These are phyloP conservation scores for Ammodytes dubius DNA, from an alignment of 2,113 vertebrate species.

Conservation along the genomic window DNA sequence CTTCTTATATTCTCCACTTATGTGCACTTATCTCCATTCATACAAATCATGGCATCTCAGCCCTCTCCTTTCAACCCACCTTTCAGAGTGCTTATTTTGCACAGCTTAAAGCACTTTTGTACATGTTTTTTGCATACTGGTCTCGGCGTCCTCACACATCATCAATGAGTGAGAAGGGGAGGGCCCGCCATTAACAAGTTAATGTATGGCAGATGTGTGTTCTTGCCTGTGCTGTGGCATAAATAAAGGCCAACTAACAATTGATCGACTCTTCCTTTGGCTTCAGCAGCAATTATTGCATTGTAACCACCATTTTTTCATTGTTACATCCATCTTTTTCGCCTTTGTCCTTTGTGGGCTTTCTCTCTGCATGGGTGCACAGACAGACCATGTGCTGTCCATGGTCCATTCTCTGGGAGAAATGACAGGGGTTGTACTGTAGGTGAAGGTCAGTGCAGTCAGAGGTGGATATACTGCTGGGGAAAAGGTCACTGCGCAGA, in stretches of 20 bases:
- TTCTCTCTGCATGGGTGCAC: constrained; percentile 51
- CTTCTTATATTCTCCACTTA: not conserved
- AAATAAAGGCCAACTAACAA: constrained; percentile 45
- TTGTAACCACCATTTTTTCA: constrained; percentile 41
- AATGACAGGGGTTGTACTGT: constrained; percentile 52
- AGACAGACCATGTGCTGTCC: constrained; percentile 53
- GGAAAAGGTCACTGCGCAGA: constrained; percentile 72
- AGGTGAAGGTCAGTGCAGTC: constrained; percentile 81
- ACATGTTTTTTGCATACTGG: not conserved
- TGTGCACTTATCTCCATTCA: not conserved
- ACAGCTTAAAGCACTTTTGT: not conserved
- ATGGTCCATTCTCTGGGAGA: constrained; percentile 57
- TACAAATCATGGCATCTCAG: not conserved
- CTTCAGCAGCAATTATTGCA: constrained; percentile 34
- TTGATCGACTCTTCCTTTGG: constrained; percentile 42
- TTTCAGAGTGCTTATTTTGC: not conserved
- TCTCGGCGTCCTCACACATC: constrained; percentile 7
- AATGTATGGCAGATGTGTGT: not conserved
- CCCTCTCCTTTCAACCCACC: not conserved
- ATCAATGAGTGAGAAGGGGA: not conserved
- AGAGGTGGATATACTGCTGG: constrained; percentile 72
- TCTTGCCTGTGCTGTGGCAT: constrained; percentile 19
- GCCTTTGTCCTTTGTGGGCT: constrained; percentile 39
- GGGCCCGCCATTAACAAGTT: constrained; percentile 3
- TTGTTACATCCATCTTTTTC: constrained; percentile 43